Conservation (phyloP, 2,797 vertebrate species). For the Arctocebus calabarensis region DNA sequence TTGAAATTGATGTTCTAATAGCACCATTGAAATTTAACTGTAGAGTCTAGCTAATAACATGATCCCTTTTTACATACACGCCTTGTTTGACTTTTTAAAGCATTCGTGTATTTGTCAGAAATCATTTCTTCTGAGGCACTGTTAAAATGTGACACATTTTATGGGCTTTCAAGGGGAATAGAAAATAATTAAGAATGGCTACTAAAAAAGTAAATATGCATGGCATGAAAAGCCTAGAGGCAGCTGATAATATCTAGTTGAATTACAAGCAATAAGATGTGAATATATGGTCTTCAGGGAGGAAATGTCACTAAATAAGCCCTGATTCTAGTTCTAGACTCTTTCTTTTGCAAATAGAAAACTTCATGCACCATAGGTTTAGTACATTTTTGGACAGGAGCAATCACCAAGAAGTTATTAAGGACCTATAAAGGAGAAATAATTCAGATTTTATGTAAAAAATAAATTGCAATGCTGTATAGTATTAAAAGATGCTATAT, state of each 20-base stretch:
- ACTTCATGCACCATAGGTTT: background rate
- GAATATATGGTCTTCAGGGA: background rate
- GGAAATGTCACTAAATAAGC: slow-evolving; percentile 25
- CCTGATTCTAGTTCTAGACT: background rate
- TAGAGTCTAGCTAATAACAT: slow-evolving; percentile 16
- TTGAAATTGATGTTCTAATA: background rate
- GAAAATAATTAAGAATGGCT: slow-evolving; percentile 75
- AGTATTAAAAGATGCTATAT: background rate
- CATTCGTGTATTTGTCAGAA: slow-evolving; percentile 42
- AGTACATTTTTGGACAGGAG: background rate
- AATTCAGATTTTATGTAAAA: background rate
- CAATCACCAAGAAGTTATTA: background rate
- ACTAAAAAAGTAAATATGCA: slow-evolving; percentile 61
- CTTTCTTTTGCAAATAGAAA: background rate
- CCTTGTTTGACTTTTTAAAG: slow-evolving; percentile 45
- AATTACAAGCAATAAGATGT: slow-evolving; percentile 72
- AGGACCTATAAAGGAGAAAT: background rate
- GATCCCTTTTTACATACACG: background rate
- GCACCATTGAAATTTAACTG: background rate
- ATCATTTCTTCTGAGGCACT: slow-evolving; percentile 66
- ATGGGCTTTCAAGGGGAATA: slow-evolving; percentile 66
- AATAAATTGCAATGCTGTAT: background rate
- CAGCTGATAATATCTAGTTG: slow-evolving; percentile 70
- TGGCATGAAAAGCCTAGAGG: slow-evolving; percentile 68
- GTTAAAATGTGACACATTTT: slow-evolving; percentile 75